Evolutionary conservation across 2,888 invertebrate genomes (phyloP), one percentile per base, ranked within the genome.

Genomic region (Hirtodrosophila alboralis): DNA sequence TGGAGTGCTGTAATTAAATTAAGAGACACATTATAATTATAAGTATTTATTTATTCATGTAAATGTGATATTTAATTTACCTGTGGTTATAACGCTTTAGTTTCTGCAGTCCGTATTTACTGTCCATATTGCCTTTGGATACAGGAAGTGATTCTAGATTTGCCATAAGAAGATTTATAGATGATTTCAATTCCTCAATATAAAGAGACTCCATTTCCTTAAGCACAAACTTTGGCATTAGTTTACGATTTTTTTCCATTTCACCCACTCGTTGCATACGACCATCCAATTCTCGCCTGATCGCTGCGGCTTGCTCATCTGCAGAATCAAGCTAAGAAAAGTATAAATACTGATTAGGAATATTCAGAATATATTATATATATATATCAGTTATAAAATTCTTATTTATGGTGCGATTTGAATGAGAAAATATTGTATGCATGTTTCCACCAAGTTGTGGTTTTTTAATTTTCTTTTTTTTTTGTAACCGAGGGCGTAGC

Each of bases 201-300:
- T 98, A 99, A 88, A 99, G 93, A 48, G 97, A 97, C 92, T 99
- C 99, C 99, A 99, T 99, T 92, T 99, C 99, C 93, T 99, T 99
- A 84, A 99, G 94, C 71, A 99, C 98, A 93, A 99, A 99, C 92
- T 97, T 98, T 80, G 99, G 99, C 97, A 98, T 97, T 88, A 98
- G 91, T 92, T 98, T 97, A 84, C 97, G 95, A 91, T 98, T 98
- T 94, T 95, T 96, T 91, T 98, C 97, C 96, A 99, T 98, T 92
- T 98, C 98, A 75, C 97, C 95, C 63, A 98, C 97, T 91, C 96
- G 95, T 90, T 98, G 98, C 93, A 99, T 95, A 91, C 99, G 94
- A 71, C 99, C 98, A 91, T 99, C 99, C 76, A 99, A 92, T 92
- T 99, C 99, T 91, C 99, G 94, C 91, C 99, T 93, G 84, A 99